Base-by-base conservation (phyloP, 2,797 vertebrate species). In the Xiphophorus birchmanni region DNA sequence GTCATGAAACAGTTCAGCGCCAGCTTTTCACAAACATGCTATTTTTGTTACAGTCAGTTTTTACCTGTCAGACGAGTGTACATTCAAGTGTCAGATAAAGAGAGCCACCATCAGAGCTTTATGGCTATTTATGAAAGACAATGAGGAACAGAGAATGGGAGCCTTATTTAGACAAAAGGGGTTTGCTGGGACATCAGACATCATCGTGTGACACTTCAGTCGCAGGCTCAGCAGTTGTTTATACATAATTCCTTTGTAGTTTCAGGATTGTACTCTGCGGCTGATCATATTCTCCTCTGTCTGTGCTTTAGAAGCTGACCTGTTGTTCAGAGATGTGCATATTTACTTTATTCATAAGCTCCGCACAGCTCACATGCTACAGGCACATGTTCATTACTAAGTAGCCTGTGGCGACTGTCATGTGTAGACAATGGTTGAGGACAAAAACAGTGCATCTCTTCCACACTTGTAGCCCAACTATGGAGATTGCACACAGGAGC, bases 391-490 rank as follows among this genome's bases (percentile, higher is more conserved):
- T 95, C 93, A 94, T 95, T 94, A 94, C 93, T 90, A 83, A 92
- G 93, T 94, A 93, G 94, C 94, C 94, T 93, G 93, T 94, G 93
- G 93, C 93, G 89, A 93, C 94, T 93, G 92, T 95, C 91, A 92
- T 91, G 90, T 92, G 94, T 86, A 93, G 93, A 95, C 95, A 95
- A 94, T 93, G 86, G 94, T 77, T 83, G 85, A 82, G 89, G 92
- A 93, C 94, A 93, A 91, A 93, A 91, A 90, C 88, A 87, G 87
- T 86, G 86, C 69, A 86, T 90, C 82, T 79, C 89, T 91, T 93
- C 90, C 88, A 91, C 93, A 95, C 94, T 94, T 93, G 92, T 94
- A 93, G 91, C 89, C 92, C 85, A 88, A 78, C 80, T 81, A 82
- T 73, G 80, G 73, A 79, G 83, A 86, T 40, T 67, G 87, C 79